Conservation (phyloP, 2,113 vertebrate genomes). For the Scytalopus superciliaris region DNA sequence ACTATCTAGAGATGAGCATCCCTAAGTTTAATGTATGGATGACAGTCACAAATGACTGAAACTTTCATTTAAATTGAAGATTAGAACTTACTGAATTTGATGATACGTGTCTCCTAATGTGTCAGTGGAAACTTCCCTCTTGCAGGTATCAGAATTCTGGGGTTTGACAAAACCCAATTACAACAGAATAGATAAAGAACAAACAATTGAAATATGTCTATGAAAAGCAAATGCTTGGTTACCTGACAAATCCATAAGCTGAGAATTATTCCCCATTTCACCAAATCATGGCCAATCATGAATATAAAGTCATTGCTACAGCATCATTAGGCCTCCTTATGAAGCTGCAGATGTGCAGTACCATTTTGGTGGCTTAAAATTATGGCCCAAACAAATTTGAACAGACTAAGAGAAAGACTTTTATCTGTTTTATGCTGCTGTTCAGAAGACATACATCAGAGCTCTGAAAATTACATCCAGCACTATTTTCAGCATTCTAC, state of each 20-base stretch:
- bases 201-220: neutral
- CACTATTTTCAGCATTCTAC: neutral
- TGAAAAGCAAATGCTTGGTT: neutral
- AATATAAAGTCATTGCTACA: neutral
- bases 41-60: neutral
- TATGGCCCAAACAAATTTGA: neutral
- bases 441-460: neutral
- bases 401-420: neutral
- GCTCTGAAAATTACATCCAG: neutral
- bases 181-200: neutral
- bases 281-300: neutral
- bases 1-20: neutral
- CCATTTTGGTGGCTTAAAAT: neutral
- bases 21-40: neutral
- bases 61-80: neutral
- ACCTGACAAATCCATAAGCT: neutral
- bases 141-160: neutral
- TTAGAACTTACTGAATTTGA: neutral
- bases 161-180: neutral
- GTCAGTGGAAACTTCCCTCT: neutral
- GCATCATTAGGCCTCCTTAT: neutral
- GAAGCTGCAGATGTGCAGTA: neutral
- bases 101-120: neutral
- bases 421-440: neutral
- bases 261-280: neutral